Evolutionary conservation across 2,888 invertebrate species (phyloP).

Genomic region (Drosophila mercatorum): DNA sequence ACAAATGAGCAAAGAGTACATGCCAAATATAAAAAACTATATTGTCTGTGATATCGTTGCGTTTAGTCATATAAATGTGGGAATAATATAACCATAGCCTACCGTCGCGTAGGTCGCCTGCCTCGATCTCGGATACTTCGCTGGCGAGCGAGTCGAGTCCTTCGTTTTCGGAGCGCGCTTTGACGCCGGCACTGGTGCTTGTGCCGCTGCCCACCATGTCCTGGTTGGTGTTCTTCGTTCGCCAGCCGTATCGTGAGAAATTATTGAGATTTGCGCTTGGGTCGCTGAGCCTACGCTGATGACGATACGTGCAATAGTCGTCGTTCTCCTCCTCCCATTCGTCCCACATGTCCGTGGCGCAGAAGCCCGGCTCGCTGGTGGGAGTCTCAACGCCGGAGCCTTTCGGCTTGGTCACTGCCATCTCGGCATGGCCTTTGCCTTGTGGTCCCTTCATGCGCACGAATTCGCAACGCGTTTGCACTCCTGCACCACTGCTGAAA

Average conservation of each 20-base stretch:
- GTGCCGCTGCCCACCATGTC: constrained; percentile 87
- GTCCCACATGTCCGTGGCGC: constrained; percentile 95
- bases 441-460: constrained; percentile 99
- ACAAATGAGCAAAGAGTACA: constrained; percentile 31
- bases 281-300: constrained; percentile 93
- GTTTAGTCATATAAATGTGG: constrained; percentile 5
- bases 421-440: constrained; percentile 98
- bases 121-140: constrained; percentile 96
- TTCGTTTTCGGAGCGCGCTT: constrained; percentile 95
- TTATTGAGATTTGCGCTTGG: constrained; percentile 95
- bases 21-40: constrained; percentile 31
- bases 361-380: constrained; percentile 94
- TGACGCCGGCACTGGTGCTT: constrained; percentile 87
- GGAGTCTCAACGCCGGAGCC: constrained; percentile 98
- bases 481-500: constrained; percentile 89
- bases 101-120: constrained; percentile 96
- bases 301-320: constrained; percentile 92
- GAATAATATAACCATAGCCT: constrained; percentile 55
- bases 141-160: constrained; percentile 93
- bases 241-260: constrained; percentile 93
- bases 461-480: constrained; percentile 95
- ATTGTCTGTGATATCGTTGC: constrained; percentile 7
- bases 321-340: constrained; percentile 96
- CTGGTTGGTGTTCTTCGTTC: constrained; percentile 85
- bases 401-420: constrained; percentile 97